phyloP scores from a whole-genome alignment of 2,113 vertebrate genomes.

The Entomyzon cyanotis region DNA sequence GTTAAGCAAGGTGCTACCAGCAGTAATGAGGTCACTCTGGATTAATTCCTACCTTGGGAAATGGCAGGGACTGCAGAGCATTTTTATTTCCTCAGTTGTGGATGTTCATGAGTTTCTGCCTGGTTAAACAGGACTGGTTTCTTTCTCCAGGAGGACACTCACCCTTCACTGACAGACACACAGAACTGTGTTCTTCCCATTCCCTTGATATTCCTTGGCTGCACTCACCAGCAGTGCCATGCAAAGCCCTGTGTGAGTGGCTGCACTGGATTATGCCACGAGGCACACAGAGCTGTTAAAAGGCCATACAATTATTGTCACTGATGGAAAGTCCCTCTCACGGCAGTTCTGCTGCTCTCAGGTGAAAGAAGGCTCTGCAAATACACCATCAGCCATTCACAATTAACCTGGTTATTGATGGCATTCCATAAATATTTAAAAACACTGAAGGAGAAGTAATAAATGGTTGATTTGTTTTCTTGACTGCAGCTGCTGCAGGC shows the following conservation, averaged over 20 bases:
- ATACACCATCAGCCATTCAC: conserved; percentile 7
- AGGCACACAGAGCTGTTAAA: neutral
- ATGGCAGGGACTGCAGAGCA: neutral
- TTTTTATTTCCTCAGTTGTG: neutral
- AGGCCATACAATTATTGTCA: neutral
- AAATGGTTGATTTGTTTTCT: conserved; percentile 62
- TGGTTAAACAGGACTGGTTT: neutral
- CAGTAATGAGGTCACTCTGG: neutral
- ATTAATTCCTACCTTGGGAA: neutral
- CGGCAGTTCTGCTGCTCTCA: neutral
- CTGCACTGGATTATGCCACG: neutral
- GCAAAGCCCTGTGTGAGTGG: neutral
- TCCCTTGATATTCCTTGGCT: fast-evolving
- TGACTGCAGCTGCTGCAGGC: conserved; percentile 43
- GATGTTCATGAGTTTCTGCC: neutral
- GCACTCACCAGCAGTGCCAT: neutral
- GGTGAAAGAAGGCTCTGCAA: conserved; percentile 16
- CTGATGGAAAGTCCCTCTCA: neutral
- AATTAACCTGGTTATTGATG: conserved; percentile 59
- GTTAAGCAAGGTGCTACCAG: neutral
- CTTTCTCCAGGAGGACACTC: neutral
- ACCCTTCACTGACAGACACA: neutral
- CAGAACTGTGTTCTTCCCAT: neutral
- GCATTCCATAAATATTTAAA: conserved; percentile 56
- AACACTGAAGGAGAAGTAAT: conserved; percentile 56